phyloP scores from a whole-genome alignment of 2,888 invertebrate genomes.

The Frankliniella intonsa region DNA sequence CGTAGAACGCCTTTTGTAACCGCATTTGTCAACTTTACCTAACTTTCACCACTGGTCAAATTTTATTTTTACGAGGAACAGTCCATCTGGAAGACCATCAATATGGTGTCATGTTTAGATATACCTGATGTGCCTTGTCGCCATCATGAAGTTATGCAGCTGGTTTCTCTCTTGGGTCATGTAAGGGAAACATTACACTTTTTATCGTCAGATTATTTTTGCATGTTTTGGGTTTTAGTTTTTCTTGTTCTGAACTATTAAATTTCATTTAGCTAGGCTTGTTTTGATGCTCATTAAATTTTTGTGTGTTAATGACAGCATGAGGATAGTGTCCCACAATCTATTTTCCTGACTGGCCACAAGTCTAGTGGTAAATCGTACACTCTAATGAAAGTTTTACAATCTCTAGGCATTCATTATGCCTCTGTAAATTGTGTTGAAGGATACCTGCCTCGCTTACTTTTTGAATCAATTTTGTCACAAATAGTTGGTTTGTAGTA shows the following conservation, averaged over 20 bases:
- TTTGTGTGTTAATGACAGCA: constrained; percentile 32
- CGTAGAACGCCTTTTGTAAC: too few relatives aligned
- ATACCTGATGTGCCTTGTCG: background rate
- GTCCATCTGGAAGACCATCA: too few relatives aligned
- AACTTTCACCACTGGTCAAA: too few relatives aligned
- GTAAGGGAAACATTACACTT: background rate
- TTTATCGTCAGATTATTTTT: too few relatives aligned
- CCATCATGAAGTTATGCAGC: background rate
- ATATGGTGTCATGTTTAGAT: too few relatives aligned
- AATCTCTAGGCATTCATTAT: constrained; percentile 53
- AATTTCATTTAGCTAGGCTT: background rate
- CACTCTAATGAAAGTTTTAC: constrained; percentile 58
- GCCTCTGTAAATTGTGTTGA: constrained; percentile 75
- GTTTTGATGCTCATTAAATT: background rate
- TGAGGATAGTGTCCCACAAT: constrained; percentile 61
- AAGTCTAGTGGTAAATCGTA: constrained; percentile 79
- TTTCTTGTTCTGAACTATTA: background rate
- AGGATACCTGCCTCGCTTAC: constrained; percentile 68
- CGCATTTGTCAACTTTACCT: too few relatives aligned
- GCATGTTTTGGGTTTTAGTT: too few relatives aligned
- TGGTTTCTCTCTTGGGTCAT: background rate
- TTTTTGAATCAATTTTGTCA: constrained; percentile 70
- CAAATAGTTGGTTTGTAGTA: constrained; percentile 48
- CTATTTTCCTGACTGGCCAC: constrained; percentile 75
- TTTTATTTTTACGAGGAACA: too few relatives aligned